Evolutionary conservation across 2,888 invertebrate genomes (phyloP).

Genomic region (Oscheius sp.): DNA sequence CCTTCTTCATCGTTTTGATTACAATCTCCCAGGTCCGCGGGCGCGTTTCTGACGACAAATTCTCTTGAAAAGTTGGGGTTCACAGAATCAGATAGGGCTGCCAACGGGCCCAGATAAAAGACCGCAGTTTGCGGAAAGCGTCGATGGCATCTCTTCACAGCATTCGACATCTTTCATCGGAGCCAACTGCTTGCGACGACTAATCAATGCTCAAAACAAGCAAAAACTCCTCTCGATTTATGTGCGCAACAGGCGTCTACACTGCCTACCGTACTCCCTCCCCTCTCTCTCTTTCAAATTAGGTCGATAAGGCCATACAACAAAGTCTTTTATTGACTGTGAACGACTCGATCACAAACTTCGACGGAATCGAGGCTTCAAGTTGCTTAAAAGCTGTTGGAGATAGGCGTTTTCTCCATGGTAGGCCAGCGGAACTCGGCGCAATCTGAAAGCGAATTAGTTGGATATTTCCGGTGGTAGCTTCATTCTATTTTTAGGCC

Average conservation of each 20-base stretch:
- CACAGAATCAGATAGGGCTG: slow-evolving; percentile 26
- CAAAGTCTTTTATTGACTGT: slow-evolving; percentile 2
- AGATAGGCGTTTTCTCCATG: slow-evolving; percentile 44
- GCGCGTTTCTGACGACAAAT: slow-evolving; percentile 19
- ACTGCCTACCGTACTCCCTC: no score
- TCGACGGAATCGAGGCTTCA: slow-evolving; percentile 49
- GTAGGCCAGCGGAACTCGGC: slow-evolving; percentile 35
- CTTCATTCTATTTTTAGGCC: no score
- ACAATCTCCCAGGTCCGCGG: slow-evolving; percentile 14
- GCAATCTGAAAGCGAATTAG: slow-evolving; percentile 48
- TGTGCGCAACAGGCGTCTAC: slow-evolving; percentile 5
- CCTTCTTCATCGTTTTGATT: slow-evolving; percentile 12
- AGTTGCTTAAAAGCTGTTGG: slow-evolving; percentile 45
- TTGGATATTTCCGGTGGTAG: no score
- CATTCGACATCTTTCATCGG: neutral
- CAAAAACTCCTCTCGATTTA: slow-evolving; percentile 13
- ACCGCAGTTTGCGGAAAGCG: slow-evolving; percentile 21
- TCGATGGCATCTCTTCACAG: slow-evolving; percentile 15
- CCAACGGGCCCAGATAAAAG: slow-evolving; percentile 24
- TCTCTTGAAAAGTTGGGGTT: slow-evolving; percentile 20
- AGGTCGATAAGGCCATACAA: slow-evolving; percentile 2
- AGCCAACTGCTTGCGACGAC: slow-evolving; percentile 11
- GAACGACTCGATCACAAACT: neutral
- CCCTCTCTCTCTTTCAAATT: neutral
- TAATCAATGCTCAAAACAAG: neutral